phyloP scores from a whole-genome alignment of 2,113 vertebrate species.

The Rhineura floridana region DNA sequence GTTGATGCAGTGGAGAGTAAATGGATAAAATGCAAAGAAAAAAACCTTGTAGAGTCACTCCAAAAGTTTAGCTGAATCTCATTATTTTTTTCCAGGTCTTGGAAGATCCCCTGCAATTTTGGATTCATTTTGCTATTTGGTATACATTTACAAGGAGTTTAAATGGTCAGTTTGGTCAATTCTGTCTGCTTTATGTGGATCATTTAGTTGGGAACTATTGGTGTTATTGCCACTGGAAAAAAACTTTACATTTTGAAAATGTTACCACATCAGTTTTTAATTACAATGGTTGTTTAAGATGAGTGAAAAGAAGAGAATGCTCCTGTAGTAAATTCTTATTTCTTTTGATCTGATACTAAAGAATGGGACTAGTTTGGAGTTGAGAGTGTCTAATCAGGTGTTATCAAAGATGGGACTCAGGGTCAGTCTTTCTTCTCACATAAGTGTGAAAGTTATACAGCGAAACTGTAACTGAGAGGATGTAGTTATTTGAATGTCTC shows the following conservation, averaged over 20 bases:
- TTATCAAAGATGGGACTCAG: not conserved
- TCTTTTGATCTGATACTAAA: conserved; percentile 1
- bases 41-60: not conserved
- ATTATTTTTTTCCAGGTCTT: not conserved
- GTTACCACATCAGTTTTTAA: not conserved
- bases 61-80: not conserved
- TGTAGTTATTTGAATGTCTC: not conserved
- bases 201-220: not conserved
- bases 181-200: not conserved
- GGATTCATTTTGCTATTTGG: not conserved
- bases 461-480: not conserved
- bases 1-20: not conserved
- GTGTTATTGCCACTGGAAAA: not conserved
- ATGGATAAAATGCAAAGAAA: not conserved
- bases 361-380: not conserved
- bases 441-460: not conserved
- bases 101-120: not conserved
- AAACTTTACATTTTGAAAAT: not conserved
- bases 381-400: not conserved
- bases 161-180: not conserved
- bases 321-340: not conserved
- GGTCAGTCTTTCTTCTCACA: conserved; percentile 1
- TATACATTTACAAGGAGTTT: not conserved
- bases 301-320: not conserved
- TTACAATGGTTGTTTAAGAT: not conserved